phyloP scores from a whole-genome alignment of 2,888 invertebrate genomes.

The Callimorpha dominula region DNA sequence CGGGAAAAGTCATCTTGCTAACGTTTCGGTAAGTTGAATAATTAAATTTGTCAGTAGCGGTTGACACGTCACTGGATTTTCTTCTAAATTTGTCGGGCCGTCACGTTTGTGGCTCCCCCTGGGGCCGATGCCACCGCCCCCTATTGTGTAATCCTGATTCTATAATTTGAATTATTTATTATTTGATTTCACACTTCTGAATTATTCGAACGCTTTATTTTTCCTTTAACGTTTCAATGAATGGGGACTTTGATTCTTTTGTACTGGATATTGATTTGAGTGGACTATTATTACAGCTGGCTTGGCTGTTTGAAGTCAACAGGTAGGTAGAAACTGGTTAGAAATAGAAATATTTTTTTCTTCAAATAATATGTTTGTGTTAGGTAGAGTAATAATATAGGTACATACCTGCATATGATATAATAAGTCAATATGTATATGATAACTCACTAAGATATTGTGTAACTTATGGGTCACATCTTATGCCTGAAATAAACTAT shows the following conservation, averaged over 20 bases:
- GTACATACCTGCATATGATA: neutral
- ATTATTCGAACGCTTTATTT: constrained; percentile 55
- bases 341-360: neutral
- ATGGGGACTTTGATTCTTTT: constrained; percentile 42
- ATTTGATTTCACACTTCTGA: constrained; percentile 78
- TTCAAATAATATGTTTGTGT: neutral
- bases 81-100: constrained; percentile 79
- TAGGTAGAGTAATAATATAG: neutral
- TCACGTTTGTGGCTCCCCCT: constrained; percentile 73
- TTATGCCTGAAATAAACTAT: no score
- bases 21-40: constrained; percentile 86
- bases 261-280: constrained; percentile 35
- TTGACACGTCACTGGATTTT: constrained; percentile 84
- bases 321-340: neutral
- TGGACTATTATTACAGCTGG: constrained; percentile 31
- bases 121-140: constrained; percentile 52
- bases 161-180: constrained; percentile 85
- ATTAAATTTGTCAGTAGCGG: constrained; percentile 85
- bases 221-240: constrained; percentile 32
- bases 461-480: no score
- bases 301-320: constrained; percentile 25
- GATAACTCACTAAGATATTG: neutral
- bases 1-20: constrained; percentile 85
- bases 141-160: constrained; percentile 81
- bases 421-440: neutral